Evolutionary conservation across 2,888 invertebrate species (phyloP), one percentile per base, ranked within the genome.

Genomic region (Apamea anceps): DNA sequence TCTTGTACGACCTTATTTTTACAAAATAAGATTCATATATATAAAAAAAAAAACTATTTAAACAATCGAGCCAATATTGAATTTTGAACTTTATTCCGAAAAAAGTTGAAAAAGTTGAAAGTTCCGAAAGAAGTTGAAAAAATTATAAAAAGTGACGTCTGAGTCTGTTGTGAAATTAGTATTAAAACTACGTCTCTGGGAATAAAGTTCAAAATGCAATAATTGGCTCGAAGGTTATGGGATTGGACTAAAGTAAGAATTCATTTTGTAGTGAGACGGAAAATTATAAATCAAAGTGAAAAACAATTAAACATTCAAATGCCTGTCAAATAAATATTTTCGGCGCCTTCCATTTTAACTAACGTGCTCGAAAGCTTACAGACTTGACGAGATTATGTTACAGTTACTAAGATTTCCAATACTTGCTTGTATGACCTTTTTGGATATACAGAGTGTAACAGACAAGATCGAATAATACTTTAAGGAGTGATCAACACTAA

Each of bases 271-370:
- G 62, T 28, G 62, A 7, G 12, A 21, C 12, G 13, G 3, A 25
- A 70, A 25, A 42, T 13, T 21, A 28, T 21, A 7, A n/a, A 32
- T 73, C 71, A 21, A 32, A 85, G 57, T 60, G n/a, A 67, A 77
- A 72, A 37, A 72, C 65, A 68, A 68, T 68, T 48, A 15, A 42
- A 68, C 8, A 42, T 21, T n/a, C 0, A 57, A 32, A 51, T 54
- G 67, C 45, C 80, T 8, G 67, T 57, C 37, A 71, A 79, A 48
- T 75, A 21, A 81, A 75, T 83, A 75, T 80, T 51, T 28, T 45
- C 15, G 70, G 45, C 83, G 75, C 80, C 75, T 80, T 80, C n/a
- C 32, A 4, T 75, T 54, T 57, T n/a, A 21, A 32, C 13, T 13
- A 7, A 37, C 3, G 25, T 37, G 15, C n/a, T 72, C 18, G n/a